Conservation (phyloP, 2,888 invertebrate genomes). For the Petrophora chlorosata region DNA sequence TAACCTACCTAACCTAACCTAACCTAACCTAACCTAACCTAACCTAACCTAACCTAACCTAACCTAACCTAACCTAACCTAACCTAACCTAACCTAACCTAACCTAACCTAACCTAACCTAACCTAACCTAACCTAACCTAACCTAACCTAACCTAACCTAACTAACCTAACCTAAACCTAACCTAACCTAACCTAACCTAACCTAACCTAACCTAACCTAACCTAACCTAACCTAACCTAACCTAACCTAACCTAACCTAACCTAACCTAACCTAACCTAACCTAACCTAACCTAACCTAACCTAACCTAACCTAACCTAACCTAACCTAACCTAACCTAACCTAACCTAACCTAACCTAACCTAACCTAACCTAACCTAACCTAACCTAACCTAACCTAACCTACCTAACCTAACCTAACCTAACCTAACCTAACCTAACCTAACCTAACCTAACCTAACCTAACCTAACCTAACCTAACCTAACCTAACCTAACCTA, state of each 20-base stretch:
- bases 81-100: slow-evolving; percentile 18
- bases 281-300: slow-evolving; percentile 31
- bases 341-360: slow-evolving; percentile 31
- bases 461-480: slow-evolving; percentile 25
- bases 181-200: slow-evolving; percentile 30
- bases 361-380: slow-evolving; percentile 32
- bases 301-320: slow-evolving; percentile 31
- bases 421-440: slow-evolving; percentile 26
- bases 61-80: slow-evolving; percentile 23
- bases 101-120: slow-evolving; percentile 14
- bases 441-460: slow-evolving; percentile 27
- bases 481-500: slow-evolving; percentile 14
- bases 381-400: slow-evolving; percentile 25
- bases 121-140: slow-evolving; percentile 14
- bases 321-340: slow-evolving; percentile 33
- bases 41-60: slow-evolving; percentile 26
- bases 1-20: slow-evolving; percentile 9
- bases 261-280: slow-evolving; percentile 31
- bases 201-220: slow-evolving; percentile 31
- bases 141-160: slow-evolving; percentile 30
- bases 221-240: slow-evolving; percentile 31
- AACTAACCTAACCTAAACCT: slow-evolving; percentile 31
- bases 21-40: slow-evolving; percentile 9
- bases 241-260: slow-evolving; percentile 32
- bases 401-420: slow-evolving; percentile 23